Percentiles rank a stretch among this genome's conserved stretches.
phyloP scores from a whole-genome alignment of 2,113 vertebrate species.

The Melanotaenia duboulayi region DNA sequence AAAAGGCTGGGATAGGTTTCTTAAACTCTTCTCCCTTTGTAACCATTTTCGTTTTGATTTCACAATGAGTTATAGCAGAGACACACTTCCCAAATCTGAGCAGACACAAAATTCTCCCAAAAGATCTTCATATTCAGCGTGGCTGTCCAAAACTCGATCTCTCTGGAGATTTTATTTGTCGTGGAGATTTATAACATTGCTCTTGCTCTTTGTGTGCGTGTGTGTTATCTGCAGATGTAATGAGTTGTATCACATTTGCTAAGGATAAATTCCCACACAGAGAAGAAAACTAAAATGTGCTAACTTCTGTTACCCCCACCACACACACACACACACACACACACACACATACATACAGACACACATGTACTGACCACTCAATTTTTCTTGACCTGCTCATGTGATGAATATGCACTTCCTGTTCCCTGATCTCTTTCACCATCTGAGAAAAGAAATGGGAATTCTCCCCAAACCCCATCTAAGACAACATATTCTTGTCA shows the following conservation, averaged over 20 bases:
- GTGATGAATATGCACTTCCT: slow-evolving; percentile 80
- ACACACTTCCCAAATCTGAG: slow-evolving; percentile 70
- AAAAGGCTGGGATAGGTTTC: slow-evolving; percentile 62
- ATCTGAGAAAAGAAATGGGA: slow-evolving; percentile 60
- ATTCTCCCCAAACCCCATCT: slow-evolving; percentile 54
- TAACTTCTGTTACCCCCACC: slow-evolving; percentile 66
- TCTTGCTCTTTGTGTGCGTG: slow-evolving; percentile 47
- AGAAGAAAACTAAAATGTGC: slow-evolving; percentile 79
- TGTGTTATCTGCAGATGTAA: slow-evolving; percentile 58
- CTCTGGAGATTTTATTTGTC: slow-evolving; percentile 63
- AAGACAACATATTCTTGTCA: slow-evolving; percentile 66
- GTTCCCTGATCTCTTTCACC: slow-evolving; percentile 67
- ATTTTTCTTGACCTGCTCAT: slow-evolving; percentile 75
- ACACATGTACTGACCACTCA: slow-evolving; percentile 81
- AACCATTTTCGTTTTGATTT: slow-evolving; percentile 74
- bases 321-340: too few species aligned
- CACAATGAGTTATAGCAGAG: slow-evolving; percentile 73
- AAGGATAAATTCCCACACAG: slow-evolving; percentile 74
- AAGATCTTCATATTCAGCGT: slow-evolving; percentile 60
- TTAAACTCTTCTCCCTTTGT: slow-evolving; percentile 65
- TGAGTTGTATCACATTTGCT: slow-evolving; percentile 61
- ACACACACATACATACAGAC: slow-evolving; percentile 18
- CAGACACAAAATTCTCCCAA: slow-evolving; percentile 61
- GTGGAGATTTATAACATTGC: slow-evolving; percentile 77
- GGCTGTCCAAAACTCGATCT: slow-evolving; percentile 59